Percentiles rank a stretch among this genome's conserved stretches.
Evolutionary conservation across 1,140 invertebrate genomes (phyloP).

Genomic region (Achroia grisella): DNA sequence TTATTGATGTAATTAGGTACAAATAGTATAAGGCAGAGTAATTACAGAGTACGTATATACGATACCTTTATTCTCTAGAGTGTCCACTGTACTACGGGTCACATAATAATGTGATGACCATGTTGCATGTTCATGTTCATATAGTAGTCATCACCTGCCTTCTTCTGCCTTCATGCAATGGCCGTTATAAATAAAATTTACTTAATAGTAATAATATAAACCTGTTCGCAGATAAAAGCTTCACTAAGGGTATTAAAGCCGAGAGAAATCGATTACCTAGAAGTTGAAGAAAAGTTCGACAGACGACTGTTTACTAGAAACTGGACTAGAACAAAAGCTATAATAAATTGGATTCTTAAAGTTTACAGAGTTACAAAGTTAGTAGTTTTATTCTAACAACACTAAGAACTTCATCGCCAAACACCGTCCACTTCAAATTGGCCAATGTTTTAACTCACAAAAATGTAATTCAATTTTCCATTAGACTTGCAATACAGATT

Average conservation of each 20-base stretch:
- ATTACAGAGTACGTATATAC: too few relatives aligned
- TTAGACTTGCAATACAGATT: too few relatives aligned
- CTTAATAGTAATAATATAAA: background rate
- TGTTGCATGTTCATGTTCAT: background rate
- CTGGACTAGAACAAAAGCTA: conserved; percentile 89
- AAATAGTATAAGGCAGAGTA: too few relatives aligned
- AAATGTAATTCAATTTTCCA: background rate
- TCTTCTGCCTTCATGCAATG: background rate
- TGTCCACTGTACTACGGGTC: too few relatives aligned
- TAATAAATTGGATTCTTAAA: conserved; percentile 88
- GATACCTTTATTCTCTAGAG: too few relatives aligned
- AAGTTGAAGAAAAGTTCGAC: conserved; percentile 93
- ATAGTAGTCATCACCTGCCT: background rate
- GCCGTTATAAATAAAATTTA: background rate
- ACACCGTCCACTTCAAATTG: too few relatives aligned
- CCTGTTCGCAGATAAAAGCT: conserved; percentile 73
- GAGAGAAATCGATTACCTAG: conserved; percentile 93
- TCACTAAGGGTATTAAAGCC: conserved; percentile 94
- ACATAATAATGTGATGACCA: too few relatives aligned
- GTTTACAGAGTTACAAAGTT: conserved; percentile 90
- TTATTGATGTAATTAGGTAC: too few relatives aligned
- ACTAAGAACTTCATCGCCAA: background rate
- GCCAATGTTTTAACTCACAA: background rate
- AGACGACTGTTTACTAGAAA: conserved; percentile 92
- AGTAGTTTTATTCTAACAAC: conserved; percentile 40